These are phyloP conservation scores for Acanthosepion pharaonis DNA, from an alignment of 2,888 invertebrate genomes.

Conservation along the genomic window DNA sequence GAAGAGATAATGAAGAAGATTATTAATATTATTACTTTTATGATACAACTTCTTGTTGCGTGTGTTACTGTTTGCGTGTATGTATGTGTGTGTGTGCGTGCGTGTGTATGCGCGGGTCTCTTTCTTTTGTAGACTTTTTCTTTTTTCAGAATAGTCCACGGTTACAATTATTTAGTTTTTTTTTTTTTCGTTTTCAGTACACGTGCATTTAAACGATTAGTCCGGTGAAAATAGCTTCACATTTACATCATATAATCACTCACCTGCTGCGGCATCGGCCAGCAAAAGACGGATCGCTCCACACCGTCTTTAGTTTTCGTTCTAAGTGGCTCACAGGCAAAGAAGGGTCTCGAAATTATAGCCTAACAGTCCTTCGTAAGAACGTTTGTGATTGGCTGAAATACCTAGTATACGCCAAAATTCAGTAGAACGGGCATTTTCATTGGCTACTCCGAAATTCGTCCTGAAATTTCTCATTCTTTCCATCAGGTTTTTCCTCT, in stretches of 20 bases:
- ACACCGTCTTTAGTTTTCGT: background rate
- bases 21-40: background rate
- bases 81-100: background rate
- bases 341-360: background rate
- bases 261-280: slow-evolving; percentile 33
- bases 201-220: background rate
- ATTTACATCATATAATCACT: background rate
- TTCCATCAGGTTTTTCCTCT: background rate
- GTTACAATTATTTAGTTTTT: background rate
- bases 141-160: background rate
- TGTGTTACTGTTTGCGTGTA: background rate
- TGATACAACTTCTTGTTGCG: background rate
- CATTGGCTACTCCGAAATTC: background rate
- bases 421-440: background rate
- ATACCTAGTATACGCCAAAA: background rate
- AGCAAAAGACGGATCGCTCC: background rate
- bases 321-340: too few relatives aligned
- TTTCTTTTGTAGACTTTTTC: background rate
- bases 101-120: background rate
- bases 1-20: background rate
- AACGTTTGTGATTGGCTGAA: background rate
- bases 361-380: background rate
- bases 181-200: background rate
- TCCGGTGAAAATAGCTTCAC: background rate
- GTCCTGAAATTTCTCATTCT: background rate